Evolutionary conservation across 2,797 vertebrate genomes (phyloP).

Genomic region (Gambusia yucatana): DNA sequence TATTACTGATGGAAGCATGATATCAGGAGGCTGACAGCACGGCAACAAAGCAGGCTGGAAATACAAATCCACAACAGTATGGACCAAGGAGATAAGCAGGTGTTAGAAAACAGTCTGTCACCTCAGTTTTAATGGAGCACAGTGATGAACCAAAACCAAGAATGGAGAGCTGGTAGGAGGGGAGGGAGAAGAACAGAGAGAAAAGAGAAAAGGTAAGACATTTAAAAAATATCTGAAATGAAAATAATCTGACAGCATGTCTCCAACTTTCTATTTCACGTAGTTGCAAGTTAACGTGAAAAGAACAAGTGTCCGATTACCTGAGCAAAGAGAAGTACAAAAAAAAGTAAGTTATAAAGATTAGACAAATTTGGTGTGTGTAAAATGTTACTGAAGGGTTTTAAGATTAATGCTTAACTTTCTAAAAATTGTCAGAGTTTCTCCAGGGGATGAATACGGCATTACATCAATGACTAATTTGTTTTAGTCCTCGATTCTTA

Average conservation of each 20-base stretch:
- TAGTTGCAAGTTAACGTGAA: neutral
- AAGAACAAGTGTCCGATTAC: neutral
- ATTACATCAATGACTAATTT: neutral
- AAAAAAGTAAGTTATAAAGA: neutral
- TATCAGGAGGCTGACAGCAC: slow-evolving; percentile 58
- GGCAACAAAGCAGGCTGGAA: slow-evolving; percentile 62
- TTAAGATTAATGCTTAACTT: neutral
- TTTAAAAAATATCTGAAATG: slow-evolving; percentile 39
- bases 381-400: neutral
- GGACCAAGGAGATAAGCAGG: slow-evolving; percentile 84
- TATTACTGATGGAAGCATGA: slow-evolving; percentile 56
- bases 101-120: slow-evolving; percentile 83
- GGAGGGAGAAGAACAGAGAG: slow-evolving; percentile 43
- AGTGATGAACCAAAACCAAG: slow-evolving; percentile 56
- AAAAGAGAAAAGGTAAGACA: slow-evolving; percentile 54
- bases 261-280: slow-evolving; percentile 4
- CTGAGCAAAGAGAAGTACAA: slow-evolving; percentile 5
- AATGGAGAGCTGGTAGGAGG: slow-evolving; percentile 53
- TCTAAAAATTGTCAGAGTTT: neutral
- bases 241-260: slow-evolving; percentile 23
- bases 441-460: neutral
- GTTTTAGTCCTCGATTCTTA: neutral
- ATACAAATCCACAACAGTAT: slow-evolving; percentile 75
- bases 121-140: slow-evolving; percentile 78
- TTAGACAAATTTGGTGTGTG: neutral